Base-by-base conservation (phyloP, 2,113 vertebrate genomes). In the Garra rufa region DNA sequence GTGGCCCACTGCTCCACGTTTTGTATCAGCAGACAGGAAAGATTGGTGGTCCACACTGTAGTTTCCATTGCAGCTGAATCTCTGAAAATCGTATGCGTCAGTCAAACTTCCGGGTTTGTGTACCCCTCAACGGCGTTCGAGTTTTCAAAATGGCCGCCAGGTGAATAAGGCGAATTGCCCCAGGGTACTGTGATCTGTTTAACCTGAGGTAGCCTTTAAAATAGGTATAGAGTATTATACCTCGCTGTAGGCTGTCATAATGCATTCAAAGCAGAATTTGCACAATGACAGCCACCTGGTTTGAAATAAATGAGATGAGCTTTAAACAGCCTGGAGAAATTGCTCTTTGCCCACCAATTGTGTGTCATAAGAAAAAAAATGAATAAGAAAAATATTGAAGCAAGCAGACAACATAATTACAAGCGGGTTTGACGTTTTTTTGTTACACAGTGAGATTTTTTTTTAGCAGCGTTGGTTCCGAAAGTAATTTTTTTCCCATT, bases 241-340 rank as follows among this genome's bases (percentile, higher is more conserved):
- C 14, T 65, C 59, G 11, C 41, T 46, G 44, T 65, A 81, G 41
- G 55, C 50, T 71, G 46, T 67, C 28, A 48, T 50, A 71, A 59
- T 59, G 69, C 69, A 71, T 52, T 34, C 19, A 44, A 59, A 41
- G 38, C 74, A 55, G 28, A 76, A 52, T 76, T 6, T 55, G 28
- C 74, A 76, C 74, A 76, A n/a, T 15, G 24, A 61, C 21, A 46
- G 30, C 38, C 81, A 44, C 13, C 38, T 50, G 9, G 38, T 9
- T 21, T 59, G 30, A 83, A 75, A 74, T 28, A 59, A 19, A 59
- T 55, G 52, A 70, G 43, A 57, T 43, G 26, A 57, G 38, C 8
- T 26, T 41, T 44, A 57, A 55, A 76, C 74, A 55, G 48, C 74
- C 46, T 52, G 74, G 0, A 61, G 70, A 83, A 82, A 83, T 21